Conservation (phyloP, 1,140 invertebrate genomes). For the Aphis gossypii region DNA sequence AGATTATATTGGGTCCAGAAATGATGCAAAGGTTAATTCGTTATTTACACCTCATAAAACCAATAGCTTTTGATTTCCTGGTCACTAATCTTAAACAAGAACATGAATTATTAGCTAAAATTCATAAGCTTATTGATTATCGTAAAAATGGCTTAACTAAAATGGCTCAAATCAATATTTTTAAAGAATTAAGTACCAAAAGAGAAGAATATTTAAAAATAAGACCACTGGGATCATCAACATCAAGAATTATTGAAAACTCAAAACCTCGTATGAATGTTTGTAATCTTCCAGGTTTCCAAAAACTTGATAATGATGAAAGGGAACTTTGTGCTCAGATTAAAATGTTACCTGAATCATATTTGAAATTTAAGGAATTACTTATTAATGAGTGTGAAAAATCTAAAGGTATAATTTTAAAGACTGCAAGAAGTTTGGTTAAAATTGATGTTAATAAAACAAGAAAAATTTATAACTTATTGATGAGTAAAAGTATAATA, state of each 20-base stretch:
- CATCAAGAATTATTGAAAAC: conserved; percentile 60
- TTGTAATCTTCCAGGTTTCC: conserved; percentile 78
- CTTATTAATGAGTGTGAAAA: conserved; percentile 80
- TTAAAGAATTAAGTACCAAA: conserved; percentile 70
- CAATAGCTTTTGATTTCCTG: conserved; percentile 73
- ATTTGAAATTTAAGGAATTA: conserved; percentile 77
- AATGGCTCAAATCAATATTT: conserved; percentile 73
- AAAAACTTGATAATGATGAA: conserved; percentile 76
- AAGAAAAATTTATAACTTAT: conserved; percentile 85
- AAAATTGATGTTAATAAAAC: conserved; percentile 96
- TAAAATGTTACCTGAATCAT: conserved; percentile 78
- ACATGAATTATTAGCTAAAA: conserved; percentile 74
- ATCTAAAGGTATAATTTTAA: conserved; percentile 73
- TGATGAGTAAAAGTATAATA: conserved; percentile 68
- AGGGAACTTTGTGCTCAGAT: conserved; percentile 77
- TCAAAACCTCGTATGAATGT: conserved; percentile 77
- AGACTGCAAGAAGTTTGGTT: conserved; percentile 80
- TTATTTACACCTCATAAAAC: conserved; percentile 78
- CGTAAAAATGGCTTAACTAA: conserved; percentile 76
- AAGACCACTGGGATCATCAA: not conserved
- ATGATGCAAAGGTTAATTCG: conserved; percentile 72
- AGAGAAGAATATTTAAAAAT: conserved; percentile 23
- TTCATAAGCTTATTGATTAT: conserved; percentile 73
- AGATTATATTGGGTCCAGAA: conserved; percentile 60
- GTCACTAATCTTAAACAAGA: conserved; percentile 73